Conservation (phyloP, 2,888 invertebrate species). For the Sinohyriopsis cumingii region DNA sequence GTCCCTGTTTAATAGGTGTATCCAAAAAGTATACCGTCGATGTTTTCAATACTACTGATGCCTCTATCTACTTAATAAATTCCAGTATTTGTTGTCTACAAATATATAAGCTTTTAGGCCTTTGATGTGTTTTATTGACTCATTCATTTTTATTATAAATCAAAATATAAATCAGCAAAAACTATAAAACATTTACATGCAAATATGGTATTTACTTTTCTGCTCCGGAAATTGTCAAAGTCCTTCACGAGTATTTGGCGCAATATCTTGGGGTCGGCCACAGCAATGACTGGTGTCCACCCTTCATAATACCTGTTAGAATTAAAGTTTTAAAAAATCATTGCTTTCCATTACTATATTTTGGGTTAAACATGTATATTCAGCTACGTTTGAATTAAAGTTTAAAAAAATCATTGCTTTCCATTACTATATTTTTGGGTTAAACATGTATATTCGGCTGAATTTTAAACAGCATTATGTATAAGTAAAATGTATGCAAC, state of each 20-base stretch:
- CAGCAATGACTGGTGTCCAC: conserved; percentile 65
- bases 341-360: too few relatives aligned
- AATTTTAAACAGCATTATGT: too few relatives aligned
- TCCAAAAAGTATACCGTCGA: not conserved
- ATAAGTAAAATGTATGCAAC: not conserved
- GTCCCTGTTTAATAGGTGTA: not conserved
- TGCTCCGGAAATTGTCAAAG: conserved; percentile 69
- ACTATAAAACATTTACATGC: too few relatives aligned
- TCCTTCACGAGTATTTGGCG: conserved; percentile 71
- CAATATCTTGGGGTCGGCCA: conserved; percentile 70
- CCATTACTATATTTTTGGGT: too few relatives aligned
- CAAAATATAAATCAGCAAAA: too few relatives aligned
- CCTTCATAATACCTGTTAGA: conserved; percentile 65
- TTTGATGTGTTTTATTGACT: too few relatives aligned
- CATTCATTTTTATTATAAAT: too few relatives aligned
- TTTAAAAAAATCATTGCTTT: not conserved
- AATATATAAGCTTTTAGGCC: too few relatives aligned
- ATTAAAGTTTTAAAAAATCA: not conserved
- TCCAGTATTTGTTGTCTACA: too few relatives aligned
- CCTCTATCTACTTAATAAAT: not conserved
- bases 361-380: too few relatives aligned
- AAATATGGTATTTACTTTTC: conserved; percentile 57
- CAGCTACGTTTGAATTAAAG: not conserved
- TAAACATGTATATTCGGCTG: too few relatives aligned
- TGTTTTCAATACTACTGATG: not conserved